phyloP scores from a whole-genome alignment of 2,113 vertebrate genomes.

The Lamprotornis superbus region DNA sequence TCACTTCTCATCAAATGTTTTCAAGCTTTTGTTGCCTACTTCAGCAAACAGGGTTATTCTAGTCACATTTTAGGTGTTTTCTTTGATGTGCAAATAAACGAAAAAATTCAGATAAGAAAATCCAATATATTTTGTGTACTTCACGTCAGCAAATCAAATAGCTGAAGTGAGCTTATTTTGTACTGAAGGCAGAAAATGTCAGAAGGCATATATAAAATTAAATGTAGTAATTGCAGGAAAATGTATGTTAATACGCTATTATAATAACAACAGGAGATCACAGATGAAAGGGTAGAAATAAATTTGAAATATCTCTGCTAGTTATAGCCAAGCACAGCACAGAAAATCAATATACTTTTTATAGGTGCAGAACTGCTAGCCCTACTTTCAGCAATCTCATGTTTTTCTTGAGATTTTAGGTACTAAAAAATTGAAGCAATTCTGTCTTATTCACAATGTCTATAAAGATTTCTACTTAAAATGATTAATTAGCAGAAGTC shows the following conservation, averaged over 20 bases:
- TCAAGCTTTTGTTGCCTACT: slow-evolving; percentile 55
- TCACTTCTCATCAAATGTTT: slow-evolving; percentile 24
- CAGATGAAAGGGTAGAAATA: slow-evolving; percentile 19
- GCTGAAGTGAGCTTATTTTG: slow-evolving; percentile 14
- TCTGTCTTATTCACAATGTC: not conserved
- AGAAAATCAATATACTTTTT: not conserved
- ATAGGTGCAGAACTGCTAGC: not conserved
- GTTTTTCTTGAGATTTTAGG: not conserved
- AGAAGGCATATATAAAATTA: slow-evolving; percentile 51
- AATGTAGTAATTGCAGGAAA: slow-evolving; percentile 55
- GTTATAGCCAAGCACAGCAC: not conserved
- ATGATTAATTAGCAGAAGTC: not conserved
- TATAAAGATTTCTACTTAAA: not conserved
- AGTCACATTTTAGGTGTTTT: slow-evolving; percentile 48
- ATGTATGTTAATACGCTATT: slow-evolving; percentile 11
- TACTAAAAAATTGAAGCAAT: not conserved
- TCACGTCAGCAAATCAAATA: not conserved
- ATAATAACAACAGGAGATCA: slow-evolving; percentile 1
- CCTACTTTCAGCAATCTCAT: not conserved
- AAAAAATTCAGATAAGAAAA: slow-evolving; percentile 57
- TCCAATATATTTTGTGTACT: slow-evolving; percentile 38
- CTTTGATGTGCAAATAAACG: slow-evolving; percentile 67
- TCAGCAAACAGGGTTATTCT: slow-evolving; percentile 35
- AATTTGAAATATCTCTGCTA: not conserved
- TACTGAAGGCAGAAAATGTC: slow-evolving; percentile 32